phyloP scores from a whole-genome alignment of 1,140 invertebrate genomes.

The Pogonognathellus flavescens region DNA sequence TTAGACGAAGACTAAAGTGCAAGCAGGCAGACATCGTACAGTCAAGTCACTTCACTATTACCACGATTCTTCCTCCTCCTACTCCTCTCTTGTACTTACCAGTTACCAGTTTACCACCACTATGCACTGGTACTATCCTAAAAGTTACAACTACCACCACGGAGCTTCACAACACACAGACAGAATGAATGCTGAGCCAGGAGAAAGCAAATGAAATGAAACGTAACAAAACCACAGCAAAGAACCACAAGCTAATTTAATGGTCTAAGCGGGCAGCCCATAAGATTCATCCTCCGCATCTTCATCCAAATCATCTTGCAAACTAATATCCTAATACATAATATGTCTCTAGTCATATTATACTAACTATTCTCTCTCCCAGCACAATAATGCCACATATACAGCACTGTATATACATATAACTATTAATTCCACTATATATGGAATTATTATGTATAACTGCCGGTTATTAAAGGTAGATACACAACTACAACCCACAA shows the following conservation, averaged over 20 bases:
- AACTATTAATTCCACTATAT: too few species aligned
- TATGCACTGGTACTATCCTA: too few species aligned
- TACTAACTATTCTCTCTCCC: not conserved
- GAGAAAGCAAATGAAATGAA: conserved; percentile 19
- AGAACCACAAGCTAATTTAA: conserved; percentile 48
- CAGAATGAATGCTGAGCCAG: not conserved
- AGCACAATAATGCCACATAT: too few species aligned
- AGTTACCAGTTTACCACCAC: too few species aligned
- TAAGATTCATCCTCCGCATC: conserved; percentile 20
- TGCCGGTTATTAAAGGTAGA: too few species aligned
- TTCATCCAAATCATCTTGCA: conserved; percentile 13
- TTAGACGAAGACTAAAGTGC: conserved; percentile 16
- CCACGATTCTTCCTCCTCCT: not conserved
- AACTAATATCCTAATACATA: conserved; percentile 36
- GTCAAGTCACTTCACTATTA: not conserved
- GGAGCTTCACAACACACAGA: not conserved
- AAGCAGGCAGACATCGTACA: not conserved
- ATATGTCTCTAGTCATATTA: not conserved
- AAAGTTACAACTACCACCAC: not conserved
- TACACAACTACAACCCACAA: too few species aligned
- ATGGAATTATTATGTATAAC: too few species aligned
- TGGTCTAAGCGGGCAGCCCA: conserved; percentile 34
- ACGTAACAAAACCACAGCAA: conserved; percentile 35
- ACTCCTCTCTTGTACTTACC: not conserved
- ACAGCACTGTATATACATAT: too few species aligned